Evolutionary conservation across 2,888 invertebrate species (phyloP), one percentile per base, ranked within the genome.

Genomic region (Suillia variegata): DNA sequence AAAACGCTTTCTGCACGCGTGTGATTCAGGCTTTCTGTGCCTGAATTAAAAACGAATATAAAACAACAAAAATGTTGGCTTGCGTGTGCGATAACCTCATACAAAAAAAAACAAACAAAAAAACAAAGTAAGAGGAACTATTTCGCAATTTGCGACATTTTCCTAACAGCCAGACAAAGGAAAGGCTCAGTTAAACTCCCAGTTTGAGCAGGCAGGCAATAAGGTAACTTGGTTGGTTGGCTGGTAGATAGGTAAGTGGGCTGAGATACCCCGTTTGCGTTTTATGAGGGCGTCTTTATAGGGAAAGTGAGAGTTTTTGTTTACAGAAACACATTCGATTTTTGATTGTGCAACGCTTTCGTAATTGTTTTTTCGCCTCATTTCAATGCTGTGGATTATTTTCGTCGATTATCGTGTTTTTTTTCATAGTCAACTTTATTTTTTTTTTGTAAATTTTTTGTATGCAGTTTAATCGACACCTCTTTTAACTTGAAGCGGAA

Each of bases 1-100:
- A n/a, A 8, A 38, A n/a, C 4, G 38, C n/a, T 26, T 26, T 38
- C 38, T 5, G 38, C n/a, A 38, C 45, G 48, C 17, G 8, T 51
- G 47, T 15, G 34, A 18, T 26, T 62, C 54, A 12, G 49, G 33
- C 55, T 64, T 64, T 45, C 52, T 56, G 63, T 59, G 52, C 58
- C 22, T 56, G 17, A 18, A 13, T 15, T 47, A 10, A 18, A 15
- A n/a, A n/a, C n/a, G n/a, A n/a, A n/a, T n/a, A n/a, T n/a, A n/a
- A n/a, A n/a, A n/a, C n/a, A n/a, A n/a, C n/a, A n/a, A n/a, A n/a
- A n/a, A n/a, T n/a, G n/a, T 18, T 20, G 47, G 38, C n/a, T 38
- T 38, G 38, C 38, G 38, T 38, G 38, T 38, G 38, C 38, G 38
- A 38, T 38, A 38, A 38, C 38, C 38, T 38, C 10, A 4, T n/a